Evolutionary conservation across 2,113 vertebrate species (phyloP), one percentile per base, ranked within the genome.

Genomic region (Brachypodius melanocephalos): DNA sequence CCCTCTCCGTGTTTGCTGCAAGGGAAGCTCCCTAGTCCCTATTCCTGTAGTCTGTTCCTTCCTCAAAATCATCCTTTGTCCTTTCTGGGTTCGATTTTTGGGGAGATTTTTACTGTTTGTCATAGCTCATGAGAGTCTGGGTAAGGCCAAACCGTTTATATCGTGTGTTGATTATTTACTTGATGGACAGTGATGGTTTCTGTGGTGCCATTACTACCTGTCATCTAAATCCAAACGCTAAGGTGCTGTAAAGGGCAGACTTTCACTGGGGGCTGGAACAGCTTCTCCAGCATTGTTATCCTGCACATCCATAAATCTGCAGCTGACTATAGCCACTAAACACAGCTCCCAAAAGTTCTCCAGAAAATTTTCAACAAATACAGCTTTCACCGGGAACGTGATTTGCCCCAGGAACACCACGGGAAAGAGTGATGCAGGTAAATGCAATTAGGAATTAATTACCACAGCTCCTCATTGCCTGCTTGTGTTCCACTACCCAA

Each of bases 181-280:
- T 85, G 94, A 94, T 49, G 80, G 94, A 95, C 95, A 94, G 91
- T 89, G 88, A 94, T 89, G 91, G 71, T 32, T 95, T 82, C 91
- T 73, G 87, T 10, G 38, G 85, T 87, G 89, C 92, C 69, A 62
- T 75, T 89, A 40, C 91, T 58, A 1, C 81, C 36, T 73, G 74
- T 93, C 96, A 96, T 66, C 87, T 61, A 58, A 93, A 95, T 66
- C 93, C 86, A 79, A 62, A 43, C 0, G 36, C 81, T 54, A 93
- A 76, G 94, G 48, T 29, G 87, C 66, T 92, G 38, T 31, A 93
- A 95, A 96, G 94, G 84, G 85, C 85, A 89, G 71, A 84, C 74
- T 66, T 49, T 82, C 81, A 62, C 51, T 38, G 12, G 21, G 69
- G 65, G 58, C 77, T 95, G 73, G 40, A 89, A 87, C 8, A 58